Conservation (phyloP, 2,888 invertebrate species). For the Drosophila sordidula region DNA sequence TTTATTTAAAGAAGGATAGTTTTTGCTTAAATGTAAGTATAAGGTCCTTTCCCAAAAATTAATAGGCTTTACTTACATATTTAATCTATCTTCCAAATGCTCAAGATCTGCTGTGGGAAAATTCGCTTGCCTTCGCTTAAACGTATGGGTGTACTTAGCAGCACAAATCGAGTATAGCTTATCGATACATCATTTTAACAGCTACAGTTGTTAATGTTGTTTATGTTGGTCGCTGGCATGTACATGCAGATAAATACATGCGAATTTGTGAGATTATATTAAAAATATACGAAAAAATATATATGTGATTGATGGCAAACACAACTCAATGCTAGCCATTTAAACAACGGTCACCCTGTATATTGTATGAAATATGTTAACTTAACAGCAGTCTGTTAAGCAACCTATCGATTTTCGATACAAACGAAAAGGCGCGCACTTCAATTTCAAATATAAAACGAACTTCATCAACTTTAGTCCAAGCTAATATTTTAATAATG, state of each 20-base stretch:
- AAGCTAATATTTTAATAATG: slow-evolving; percentile 23
- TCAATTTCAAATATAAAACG: slow-evolving; percentile 9
- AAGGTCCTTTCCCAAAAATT: no score
- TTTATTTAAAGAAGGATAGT: no score
- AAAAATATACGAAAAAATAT: no score
- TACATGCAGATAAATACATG: no score
- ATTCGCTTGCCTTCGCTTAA: background rate
- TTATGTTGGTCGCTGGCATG: no score
- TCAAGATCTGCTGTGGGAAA: background rate
- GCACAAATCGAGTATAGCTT: no score
- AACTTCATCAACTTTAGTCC: background rate
- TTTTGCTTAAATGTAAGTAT: no score
- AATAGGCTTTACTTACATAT: background rate
- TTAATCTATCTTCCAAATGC: background rate
- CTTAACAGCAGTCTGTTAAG: background rate
- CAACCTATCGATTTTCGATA: slow-evolving; percentile 6
- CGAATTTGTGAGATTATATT: no score
- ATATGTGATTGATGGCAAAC: background rate
- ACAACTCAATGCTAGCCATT: background rate
- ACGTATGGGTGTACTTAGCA: no score
- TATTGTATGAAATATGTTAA: background rate
- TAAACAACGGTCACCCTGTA: background rate
- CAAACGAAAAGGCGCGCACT: slow-evolving; percentile 1
- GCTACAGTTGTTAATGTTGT: no score
- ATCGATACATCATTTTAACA: no score